These are phyloP conservation scores for Aythya baeri DNA, from an alignment of 2,113 vertebrate species.

Conservation along the genomic window DNA sequence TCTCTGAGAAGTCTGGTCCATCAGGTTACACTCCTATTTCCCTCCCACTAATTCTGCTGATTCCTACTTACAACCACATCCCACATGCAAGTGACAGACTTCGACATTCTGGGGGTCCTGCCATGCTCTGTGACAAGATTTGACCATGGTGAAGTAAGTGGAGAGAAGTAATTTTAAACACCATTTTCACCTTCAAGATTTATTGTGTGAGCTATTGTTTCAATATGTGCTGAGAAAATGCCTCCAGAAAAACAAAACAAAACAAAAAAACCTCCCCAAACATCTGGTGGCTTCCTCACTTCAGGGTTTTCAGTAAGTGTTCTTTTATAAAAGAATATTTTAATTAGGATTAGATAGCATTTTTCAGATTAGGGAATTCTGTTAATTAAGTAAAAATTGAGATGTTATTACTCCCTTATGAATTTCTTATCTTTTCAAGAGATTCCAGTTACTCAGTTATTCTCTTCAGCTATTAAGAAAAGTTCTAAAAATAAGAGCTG, in stretches of 20 bases:
- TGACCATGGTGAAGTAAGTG: fast-evolving
- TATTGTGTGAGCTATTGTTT: background rate
- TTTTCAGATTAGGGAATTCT: constrained; percentile 32
- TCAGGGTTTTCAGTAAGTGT: background rate
- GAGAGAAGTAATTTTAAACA: background rate
- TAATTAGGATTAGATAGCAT: background rate
- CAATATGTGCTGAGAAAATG: background rate
- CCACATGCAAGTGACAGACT: background rate
- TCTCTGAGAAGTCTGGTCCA: background rate
- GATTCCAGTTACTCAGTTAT: background rate
- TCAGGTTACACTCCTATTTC: background rate
- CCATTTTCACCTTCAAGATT: background rate
- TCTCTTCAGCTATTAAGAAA: background rate
- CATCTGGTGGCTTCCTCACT: background rate
- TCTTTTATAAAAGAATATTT: constrained; percentile 1
- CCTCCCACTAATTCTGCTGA: background rate
- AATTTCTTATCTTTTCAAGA: constrained; percentile 13
- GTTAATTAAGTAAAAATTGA: background rate
- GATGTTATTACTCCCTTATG: background rate
- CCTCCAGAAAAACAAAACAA: background rate
- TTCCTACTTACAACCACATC: background rate
- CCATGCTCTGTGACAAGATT: background rate
- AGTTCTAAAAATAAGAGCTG: background rate
- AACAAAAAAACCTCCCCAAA: background rate
- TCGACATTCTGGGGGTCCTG: background rate